These are phyloP conservation scores for Spisula subtruncata DNA, from an alignment of 2,888 invertebrate species.

Conservation along the genomic window DNA sequence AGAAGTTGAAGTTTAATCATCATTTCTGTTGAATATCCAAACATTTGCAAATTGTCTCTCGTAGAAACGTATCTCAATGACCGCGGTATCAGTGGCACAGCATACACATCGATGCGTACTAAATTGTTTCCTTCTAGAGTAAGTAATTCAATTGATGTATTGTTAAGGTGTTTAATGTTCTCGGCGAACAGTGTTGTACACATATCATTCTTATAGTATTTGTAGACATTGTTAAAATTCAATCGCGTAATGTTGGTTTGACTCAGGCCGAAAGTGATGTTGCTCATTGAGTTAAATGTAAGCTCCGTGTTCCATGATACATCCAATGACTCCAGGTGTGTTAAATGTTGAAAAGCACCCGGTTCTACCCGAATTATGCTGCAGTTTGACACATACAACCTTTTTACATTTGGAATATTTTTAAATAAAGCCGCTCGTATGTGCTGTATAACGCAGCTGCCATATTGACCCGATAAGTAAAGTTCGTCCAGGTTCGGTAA, in stretches of 20 bases:
- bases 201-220: neutral
- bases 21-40: slow-evolving; percentile 20
- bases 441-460: slow-evolving; percentile 27
- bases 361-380: neutral
- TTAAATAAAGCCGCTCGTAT: neutral
- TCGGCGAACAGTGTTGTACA: neutral
- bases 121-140: slow-evolving; percentile 38
- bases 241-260: slow-evolving; percentile 3
- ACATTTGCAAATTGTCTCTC: slow-evolving; percentile 38
- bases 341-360: slow-evolving; percentile 2
- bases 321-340: slow-evolving; percentile 32
- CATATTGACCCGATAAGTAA: slow-evolving; percentile 41
- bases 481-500: slow-evolving; percentile 13
- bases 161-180: neutral
- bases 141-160: slow-evolving; percentile 8
- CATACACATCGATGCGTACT: neutral
- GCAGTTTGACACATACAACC: slow-evolving; percentile 38
- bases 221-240: slow-evolving; percentile 35
- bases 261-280: slow-evolving; percentile 36
- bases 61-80: slow-evolving; percentile 34
- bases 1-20: neutral
- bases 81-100: neutral
- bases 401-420: neutral
- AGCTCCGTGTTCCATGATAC: slow-evolving; percentile 42
- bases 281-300: neutral